Evolutionary conservation across 2,797 vertebrate genomes (phyloP).

Genomic region (Craterocephalus amniculus): DNA sequence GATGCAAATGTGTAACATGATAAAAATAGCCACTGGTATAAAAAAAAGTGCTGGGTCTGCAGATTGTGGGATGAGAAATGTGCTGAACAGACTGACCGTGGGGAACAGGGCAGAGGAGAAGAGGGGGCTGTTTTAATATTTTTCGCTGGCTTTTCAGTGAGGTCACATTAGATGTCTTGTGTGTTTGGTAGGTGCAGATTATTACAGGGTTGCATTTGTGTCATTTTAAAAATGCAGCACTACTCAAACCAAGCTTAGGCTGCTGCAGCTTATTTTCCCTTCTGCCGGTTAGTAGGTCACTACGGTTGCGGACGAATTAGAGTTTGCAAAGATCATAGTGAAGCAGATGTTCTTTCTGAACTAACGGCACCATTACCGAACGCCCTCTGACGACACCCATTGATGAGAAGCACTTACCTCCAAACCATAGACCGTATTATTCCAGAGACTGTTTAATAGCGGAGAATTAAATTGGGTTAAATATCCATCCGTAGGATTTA

Average conservation of each 20-base stretch:
- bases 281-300: conserved; percentile 61
- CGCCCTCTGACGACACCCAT: conserved; percentile 14
- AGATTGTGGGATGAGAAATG: conserved; percentile 76
- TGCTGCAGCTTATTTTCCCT: conserved; percentile 38
- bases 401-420: conserved; percentile 17
- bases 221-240: conserved; percentile 50
- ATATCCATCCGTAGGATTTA: conserved; percentile 5
- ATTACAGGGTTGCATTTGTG: conserved; percentile 41
- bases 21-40: conserved; percentile 79
- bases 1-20: conserved; percentile 75
- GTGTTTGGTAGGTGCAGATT: conserved; percentile 44
- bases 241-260: conserved; percentile 49
- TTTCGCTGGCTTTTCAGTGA: conserved; percentile 51
- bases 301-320: conserved; percentile 35
- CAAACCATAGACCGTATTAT: neutral
- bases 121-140: conserved; percentile 23
- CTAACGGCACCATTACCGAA: conserved; percentile 5
- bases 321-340: conserved; percentile 33
- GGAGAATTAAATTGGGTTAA: neutral
- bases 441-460: no score
- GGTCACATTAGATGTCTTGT: conserved; percentile 57
- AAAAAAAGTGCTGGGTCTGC: conserved; percentile 76
- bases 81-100: conserved; percentile 79
- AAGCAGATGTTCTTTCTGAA: conserved; percentile 25
- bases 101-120: conserved; percentile 48